Conservation (phyloP, 2,888 invertebrate species). For the Trissoscelio sp. region DNA sequence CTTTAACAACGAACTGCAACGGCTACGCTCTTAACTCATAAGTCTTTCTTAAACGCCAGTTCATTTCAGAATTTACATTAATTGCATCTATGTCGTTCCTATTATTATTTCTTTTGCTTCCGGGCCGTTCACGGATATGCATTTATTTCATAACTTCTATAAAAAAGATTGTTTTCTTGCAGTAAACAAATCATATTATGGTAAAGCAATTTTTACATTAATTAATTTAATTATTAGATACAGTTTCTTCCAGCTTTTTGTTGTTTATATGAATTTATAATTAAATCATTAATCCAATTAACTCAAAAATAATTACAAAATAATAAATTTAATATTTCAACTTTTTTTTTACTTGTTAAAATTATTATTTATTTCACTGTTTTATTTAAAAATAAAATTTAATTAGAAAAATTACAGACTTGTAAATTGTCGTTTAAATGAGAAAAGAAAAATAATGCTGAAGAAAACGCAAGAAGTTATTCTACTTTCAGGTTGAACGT, state of each 20-base stretch:
- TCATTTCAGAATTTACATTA: slow-evolving; percentile 52
- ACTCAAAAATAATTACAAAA: too few species aligned
- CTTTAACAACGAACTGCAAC: slow-evolving; percentile 81
- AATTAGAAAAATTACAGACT: too few species aligned
- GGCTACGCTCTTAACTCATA: slow-evolving; percentile 78
- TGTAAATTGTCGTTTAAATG: slow-evolving; percentile 3
- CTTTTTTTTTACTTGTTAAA: too few species aligned
- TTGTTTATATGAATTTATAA: too few species aligned
- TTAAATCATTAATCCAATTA: too few species aligned
- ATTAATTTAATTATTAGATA: too few species aligned
- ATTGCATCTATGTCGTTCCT: slow-evolving; percentile 51
- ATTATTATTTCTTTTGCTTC: slow-evolving; percentile 51
- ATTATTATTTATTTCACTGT: not conserved
- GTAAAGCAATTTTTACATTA: too few species aligned
- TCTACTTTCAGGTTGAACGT: slow-evolving; percentile 47
- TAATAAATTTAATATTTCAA: too few species aligned
- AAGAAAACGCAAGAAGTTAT: slow-evolving; percentile 40
- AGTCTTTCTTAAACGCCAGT: slow-evolving; percentile 61
- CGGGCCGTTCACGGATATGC: slow-evolving; percentile 30
- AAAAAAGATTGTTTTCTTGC: too few species aligned
- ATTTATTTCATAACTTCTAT: slow-evolving; percentile 15
- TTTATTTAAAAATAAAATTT: not conserved
- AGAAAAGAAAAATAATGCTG: slow-evolving; percentile 14
- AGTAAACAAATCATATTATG: too few species aligned
- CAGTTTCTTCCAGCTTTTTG: too few species aligned